Evolutionary conservation across 2,113 vertebrate species (phyloP), one percentile per base, ranked within the genome.

Genomic region (Poicephalus meyeri): DNA sequence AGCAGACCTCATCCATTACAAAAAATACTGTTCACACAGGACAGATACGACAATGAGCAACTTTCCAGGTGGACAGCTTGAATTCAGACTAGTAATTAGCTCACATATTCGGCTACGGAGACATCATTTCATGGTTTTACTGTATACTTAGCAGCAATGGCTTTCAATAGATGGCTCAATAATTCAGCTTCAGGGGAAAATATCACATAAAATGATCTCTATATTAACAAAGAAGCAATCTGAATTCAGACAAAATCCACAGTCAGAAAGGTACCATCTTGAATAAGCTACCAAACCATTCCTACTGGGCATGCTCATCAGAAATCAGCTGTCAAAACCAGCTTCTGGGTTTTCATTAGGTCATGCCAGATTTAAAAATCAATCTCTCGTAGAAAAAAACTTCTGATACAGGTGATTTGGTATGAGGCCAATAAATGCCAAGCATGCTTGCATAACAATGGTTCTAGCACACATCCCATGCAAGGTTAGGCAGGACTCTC

Each of bases 371-470:
- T 64, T 60, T 42, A 55, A 65, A 35, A 68, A 31, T 15, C 19
- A 7, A 37, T 11, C 39, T 24, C 29, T 25, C 11, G 11, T 1
- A 46, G 33, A 28, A 21, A 31, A 4, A 19, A 46, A 11, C 1
- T 3, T 26, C 11, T n/a, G 13, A 7, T 23, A n/a, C 11, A 2
- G 9, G 3, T 11, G 26, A 25, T 77, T 71, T 37, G n/a, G 16
- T 49, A 3, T 6, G 8, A 42, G 66, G 46, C 8, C 18, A 31
- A 31, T 8, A 23, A 26, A 16, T 58, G 53, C 21, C 35, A 74
- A 94, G 97, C 97, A 84, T 96, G 95, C 97, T 96, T 55, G 91
- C 73, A 55, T 76, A 92, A 74, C 76, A 95, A 73, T 33, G 84
- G 93, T 71, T 55, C 79, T 10, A 71, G 89, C 79, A 92, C 39